phyloP scores from a whole-genome alignment of 2,888 invertebrate genomes.

The Pristionchus arcanus region DNA sequence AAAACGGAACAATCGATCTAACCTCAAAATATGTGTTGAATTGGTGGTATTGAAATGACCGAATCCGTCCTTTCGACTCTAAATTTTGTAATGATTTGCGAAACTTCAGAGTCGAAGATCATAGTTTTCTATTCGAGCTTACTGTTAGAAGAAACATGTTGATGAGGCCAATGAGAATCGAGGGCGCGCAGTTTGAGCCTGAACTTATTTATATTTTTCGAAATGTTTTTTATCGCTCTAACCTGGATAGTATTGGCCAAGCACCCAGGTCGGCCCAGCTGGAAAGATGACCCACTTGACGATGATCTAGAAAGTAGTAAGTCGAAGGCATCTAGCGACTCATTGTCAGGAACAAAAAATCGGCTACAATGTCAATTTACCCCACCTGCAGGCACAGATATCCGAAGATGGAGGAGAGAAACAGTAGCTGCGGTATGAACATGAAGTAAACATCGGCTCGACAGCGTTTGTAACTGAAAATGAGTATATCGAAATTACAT shows the following conservation, averaged over 20 bases:
- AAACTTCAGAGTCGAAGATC: too few relatives aligned
- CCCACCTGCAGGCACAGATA: slow-evolving; percentile 86
- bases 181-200: slow-evolving; percentile 74
- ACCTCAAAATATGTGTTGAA: background rate
- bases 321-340: background rate
- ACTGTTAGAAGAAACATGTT: slow-evolving; percentile 73
- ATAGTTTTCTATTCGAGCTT: too few relatives aligned
- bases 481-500: background rate
- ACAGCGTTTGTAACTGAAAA: slow-evolving; percentile 82
- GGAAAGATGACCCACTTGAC: slow-evolving; percentile 88
- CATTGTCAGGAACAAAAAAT: background rate
- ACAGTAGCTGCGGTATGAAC: slow-evolving; percentile 95
- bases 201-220: background rate
- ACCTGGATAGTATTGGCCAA: slow-evolving; percentile 74
- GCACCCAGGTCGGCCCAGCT: slow-evolving; percentile 64
- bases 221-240: too few relatives aligned
- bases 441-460: slow-evolving; percentile 90
- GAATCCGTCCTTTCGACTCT: background rate
- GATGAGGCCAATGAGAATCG: slow-evolving; percentile 73
- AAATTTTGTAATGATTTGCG: too few relatives aligned
- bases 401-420: slow-evolving; percentile 92
- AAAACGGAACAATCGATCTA: background rate
- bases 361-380: slow-evolving; percentile 81
- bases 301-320: slow-evolving; percentile 90
- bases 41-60: background rate